Evolutionary conservation across 2,888 invertebrate genomes (phyloP).

Genomic region (Ophion obscuratus): DNA sequence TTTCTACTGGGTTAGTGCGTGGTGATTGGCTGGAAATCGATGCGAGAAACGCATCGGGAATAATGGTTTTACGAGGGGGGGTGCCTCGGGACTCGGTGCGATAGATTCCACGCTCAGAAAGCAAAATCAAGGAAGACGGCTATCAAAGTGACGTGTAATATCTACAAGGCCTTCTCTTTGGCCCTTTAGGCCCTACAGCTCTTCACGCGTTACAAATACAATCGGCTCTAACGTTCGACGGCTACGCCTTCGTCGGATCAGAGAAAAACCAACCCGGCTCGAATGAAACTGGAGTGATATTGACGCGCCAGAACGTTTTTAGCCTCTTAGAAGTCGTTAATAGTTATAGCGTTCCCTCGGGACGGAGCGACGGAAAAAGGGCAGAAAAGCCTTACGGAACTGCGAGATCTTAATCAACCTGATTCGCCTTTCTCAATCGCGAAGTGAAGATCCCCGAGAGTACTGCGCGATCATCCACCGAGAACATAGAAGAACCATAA

Average conservation of each 20-base stretch:
- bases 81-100: slow-evolving; percentile 21
- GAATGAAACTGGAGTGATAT: too few relatives aligned
- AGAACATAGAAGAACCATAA: too few relatives aligned
- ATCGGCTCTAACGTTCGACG: slow-evolving; percentile 8
- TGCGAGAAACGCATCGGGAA: slow-evolving; percentile 22
- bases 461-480: too few relatives aligned
- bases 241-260: slow-evolving; percentile 16
- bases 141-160: slow-evolving; percentile 70
- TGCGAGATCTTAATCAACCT: neutral
- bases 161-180: neutral
- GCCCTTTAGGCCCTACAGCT: neutral
- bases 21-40: slow-evolving; percentile 33
- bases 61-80: slow-evolving; percentile 44
- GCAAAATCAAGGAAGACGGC: slow-evolving; percentile 48
- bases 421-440: too few relatives aligned
- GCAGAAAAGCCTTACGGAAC: slow-evolving; percentile 52
- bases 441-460: too few relatives aligned
- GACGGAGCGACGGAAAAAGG: slow-evolving; percentile 31
- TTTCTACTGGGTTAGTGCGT: neutral
- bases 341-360: slow-evolving; percentile 58
- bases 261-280: slow-evolving; percentile 10
- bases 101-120: slow-evolving; percentile 33
- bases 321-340: slow-evolving; percentile 67
- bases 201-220: slow-evolving; percentile 35
- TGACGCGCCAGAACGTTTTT: slow-evolving; percentile 55